Evolutionary conservation across 2,113 vertebrate genomes (phyloP).

Genomic region (Maccullochella peelii): DNA sequence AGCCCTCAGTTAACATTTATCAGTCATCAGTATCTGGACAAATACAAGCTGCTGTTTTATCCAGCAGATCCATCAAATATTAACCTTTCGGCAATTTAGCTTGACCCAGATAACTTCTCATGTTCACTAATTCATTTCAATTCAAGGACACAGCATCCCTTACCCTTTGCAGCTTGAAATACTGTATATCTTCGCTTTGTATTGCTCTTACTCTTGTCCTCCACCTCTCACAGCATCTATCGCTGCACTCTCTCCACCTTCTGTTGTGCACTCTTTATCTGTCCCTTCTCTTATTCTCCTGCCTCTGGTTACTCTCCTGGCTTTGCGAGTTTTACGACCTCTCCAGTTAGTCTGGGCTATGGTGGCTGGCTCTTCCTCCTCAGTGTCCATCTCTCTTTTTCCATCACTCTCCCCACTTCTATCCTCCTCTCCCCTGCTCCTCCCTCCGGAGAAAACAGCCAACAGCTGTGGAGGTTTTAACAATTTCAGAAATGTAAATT

Average conservation of each 20-base stretch:
- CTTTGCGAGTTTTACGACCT: slow-evolving; percentile 62
- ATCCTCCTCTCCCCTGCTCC: slow-evolving; percentile 9
- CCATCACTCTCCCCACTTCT: slow-evolving; percentile 23
- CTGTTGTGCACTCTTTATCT: slow-evolving; percentile 3
- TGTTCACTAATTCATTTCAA: too few species aligned
- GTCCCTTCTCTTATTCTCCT: slow-evolving; percentile 30
- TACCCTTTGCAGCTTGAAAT: neutral
- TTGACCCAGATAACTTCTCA: too few species aligned
- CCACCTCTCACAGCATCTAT: neutral
- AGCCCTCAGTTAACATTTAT: neutral
- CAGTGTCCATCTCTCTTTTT: neutral
- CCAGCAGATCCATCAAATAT: neutral
- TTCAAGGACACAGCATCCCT: neutral
- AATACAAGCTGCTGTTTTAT: neutral
- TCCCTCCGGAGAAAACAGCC: slow-evolving; percentile 22
- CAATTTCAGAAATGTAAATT: neutral
- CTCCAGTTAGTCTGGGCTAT: slow-evolving; percentile 61
- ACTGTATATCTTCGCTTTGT: neutral
- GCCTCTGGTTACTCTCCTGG: slow-evolving; percentile 56
- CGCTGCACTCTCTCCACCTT: slow-evolving; percentile 2
- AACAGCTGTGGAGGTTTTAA: slow-evolving; percentile 15
- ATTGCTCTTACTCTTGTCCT: neutral
- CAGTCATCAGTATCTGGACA: neutral
- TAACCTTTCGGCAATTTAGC: neutral
- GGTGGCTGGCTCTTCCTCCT: neutral